These are phyloP conservation scores for Polylopha cassiicola DNA, from an alignment of 2,888 invertebrate genomes.

Conservation along the genomic window DNA sequence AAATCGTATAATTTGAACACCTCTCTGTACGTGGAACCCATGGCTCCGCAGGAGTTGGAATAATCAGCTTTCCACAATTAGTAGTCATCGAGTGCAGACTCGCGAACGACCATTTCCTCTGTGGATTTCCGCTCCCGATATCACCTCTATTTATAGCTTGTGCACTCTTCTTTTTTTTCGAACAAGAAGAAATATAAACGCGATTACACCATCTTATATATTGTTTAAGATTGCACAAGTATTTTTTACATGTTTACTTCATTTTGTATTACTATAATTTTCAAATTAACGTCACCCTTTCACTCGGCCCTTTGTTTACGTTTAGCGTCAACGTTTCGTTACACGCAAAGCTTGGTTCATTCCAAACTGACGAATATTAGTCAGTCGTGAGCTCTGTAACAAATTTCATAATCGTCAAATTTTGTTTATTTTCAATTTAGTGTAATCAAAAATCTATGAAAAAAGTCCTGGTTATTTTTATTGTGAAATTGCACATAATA, in stretches of 20 bases:
- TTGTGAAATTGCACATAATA: too few relatives aligned
- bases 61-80: conserved; percentile 29
- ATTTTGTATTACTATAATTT: conserved; percentile 49
- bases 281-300: conserved; percentile 60
- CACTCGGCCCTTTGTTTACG: conserved; percentile 26
- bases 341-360: too few relatives aligned
- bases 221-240: conserved; percentile 10
- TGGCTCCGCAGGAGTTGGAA: conserved; percentile 46
- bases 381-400: too few relatives aligned
- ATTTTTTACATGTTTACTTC: conserved; percentile 32
- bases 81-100: conserved; percentile 48
- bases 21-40: conserved; percentile 63
- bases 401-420: too few relatives aligned
- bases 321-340: conserved; percentile 24
- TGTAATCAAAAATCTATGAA: too few relatives aligned
- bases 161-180: conserved; percentile 23
- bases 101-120: conserved; percentile 62
- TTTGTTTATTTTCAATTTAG: too few relatives aligned
- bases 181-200: conserved; percentile 19
- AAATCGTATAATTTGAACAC: conserved; percentile 79
- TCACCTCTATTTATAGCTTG: conserved; percentile 40
- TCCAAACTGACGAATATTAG: too few relatives aligned
- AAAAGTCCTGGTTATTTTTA: too few relatives aligned
- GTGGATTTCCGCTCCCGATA: conserved; percentile 50
- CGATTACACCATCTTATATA: conserved; percentile 11